Evolutionary conservation across 1,140 invertebrate genomes (phyloP), one percentile per base, ranked within the genome.

Genomic region (Holcopasites calliopsidis): DNA sequence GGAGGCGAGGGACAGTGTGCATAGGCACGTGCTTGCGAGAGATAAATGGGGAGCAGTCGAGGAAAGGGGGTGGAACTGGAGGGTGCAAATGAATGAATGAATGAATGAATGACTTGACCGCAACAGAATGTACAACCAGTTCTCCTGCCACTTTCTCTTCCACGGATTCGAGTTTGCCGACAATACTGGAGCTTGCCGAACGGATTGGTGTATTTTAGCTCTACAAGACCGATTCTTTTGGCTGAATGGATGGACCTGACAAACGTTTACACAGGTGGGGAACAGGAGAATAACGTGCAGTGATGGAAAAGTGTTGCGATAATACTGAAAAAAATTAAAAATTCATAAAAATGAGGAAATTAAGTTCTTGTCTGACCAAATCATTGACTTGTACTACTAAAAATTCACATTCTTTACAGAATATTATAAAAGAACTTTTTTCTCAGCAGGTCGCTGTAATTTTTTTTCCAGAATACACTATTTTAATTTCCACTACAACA

Each of bases 21-120:
- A 57, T 38, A 54, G 58, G 71, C 13, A 44, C 26, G 55, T 35
- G 33, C 7, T 18, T 11, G 50, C 21, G 60, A 61, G 8, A 44
- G 42, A 49, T 50, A 18, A 33, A 35, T 38, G 26, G 28, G 40
- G 26, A 26, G 16, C n/a, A 0, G 26, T 33, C 7, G 33, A 40
- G 40, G 26, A 49, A 49, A 62, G 44, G 47, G 60, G 71, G 31
- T 73, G 80, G 85, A 31, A 85, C 85, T 84, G 80, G 85, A 79
- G 85, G 86, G 78, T 82, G 86, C 75, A 88, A 88, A 88, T 85
- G 86, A 87, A 85, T 85, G 86, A 88, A 88, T 85, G 86, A 87
- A 85, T 85, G 86, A 86, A 86, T 77, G 86, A 86, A 77, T 82
- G 84, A 85, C 78, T 84, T 80, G 83, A 88, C 87, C 80, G 70